Base-by-base conservation (phyloP, 2,113 vertebrate genomes). In the Oophaga pumilio region DNA sequence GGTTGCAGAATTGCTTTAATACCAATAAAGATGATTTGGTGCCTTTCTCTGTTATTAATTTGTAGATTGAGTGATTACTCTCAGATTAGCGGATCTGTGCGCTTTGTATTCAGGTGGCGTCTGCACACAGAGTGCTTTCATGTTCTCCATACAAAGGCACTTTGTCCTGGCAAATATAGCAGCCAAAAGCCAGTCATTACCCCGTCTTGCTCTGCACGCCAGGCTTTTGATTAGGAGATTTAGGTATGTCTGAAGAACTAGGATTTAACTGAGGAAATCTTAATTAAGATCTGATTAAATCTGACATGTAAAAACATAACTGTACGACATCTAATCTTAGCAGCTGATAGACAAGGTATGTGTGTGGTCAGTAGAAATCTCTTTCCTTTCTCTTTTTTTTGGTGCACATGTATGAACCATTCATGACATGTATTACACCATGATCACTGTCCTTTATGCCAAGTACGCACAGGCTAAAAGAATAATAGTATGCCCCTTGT, bases 71-170 rank as follows among this genome's bases (percentile, higher is more conserved):
- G 69, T 56, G 71, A 76, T 83, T 83, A 87, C n/a, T 64, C 56
- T 4, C 79, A 76, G 78, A 17, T 82, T 87, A 83, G 59, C 52
- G 24, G 50, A 60, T 81, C 71, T 56, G 56, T 18, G 20, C 33
- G 22, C 49, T 88, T 82, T 88, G 68, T 49, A 83, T 83, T 87
- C 68, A 87, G 53, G 82, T 87, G 79, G 66, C 56, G 80, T 64
- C 79, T 66, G 43, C 59, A 83, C 71, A 88, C 80, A 83, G 69
- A 76, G 59, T 26, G 68, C 68, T 62, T 87, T 82, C 86, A 73
- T 87, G 68, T 74, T 71, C 80, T 66, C 69, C 12, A 6, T 76
- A 88, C 86, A 88, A 88, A 56, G 43, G 59, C 43, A 88, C 86
- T 82, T 88, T 88, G 86, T 88, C 71, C 17, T 22, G 17, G 59